phyloP scores from a whole-genome alignment of 2,113 vertebrate species.

The Zapornia atra region DNA sequence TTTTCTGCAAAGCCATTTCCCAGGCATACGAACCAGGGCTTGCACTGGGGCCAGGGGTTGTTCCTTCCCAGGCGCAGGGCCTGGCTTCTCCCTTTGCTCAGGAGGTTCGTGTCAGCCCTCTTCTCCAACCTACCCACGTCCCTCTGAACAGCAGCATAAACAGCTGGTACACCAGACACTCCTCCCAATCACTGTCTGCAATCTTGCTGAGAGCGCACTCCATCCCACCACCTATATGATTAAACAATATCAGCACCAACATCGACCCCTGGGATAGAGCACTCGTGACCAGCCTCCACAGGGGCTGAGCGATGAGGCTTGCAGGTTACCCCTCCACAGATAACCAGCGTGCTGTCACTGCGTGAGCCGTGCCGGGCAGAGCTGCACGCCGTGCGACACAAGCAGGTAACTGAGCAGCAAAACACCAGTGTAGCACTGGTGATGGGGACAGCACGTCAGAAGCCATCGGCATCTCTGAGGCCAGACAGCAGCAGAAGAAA shows the following conservation, averaged over 20 bases:
- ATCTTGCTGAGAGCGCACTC: not conserved
- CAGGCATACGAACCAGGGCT: not conserved
- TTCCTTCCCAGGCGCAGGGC: not conserved
- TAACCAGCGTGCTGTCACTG: not conserved
- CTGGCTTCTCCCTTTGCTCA: not conserved
- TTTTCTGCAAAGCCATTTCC: not conserved
- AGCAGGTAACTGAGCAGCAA: not conserved
- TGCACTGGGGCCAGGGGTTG: not conserved
- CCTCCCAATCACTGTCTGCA: not conserved
- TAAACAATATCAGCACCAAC: not conserved
- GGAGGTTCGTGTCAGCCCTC: not conserved
- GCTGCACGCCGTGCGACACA: accelerated
- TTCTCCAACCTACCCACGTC: not conserved
- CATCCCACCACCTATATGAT: not conserved
- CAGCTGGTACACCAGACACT: too few relatives aligned
- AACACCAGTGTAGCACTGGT: not conserved
- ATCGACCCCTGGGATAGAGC: not conserved
- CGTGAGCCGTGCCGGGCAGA: not conserved
- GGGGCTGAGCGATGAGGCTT: not conserved
- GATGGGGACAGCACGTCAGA: accelerated
- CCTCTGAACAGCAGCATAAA: not conserved
- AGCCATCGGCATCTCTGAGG: not conserved
- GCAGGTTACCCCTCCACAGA: not conserved
- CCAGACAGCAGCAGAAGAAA: not conserved
- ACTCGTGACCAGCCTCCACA: not conserved